Conservation (phyloP, 2,888 invertebrate species). For the Hartigia nigra region DNA sequence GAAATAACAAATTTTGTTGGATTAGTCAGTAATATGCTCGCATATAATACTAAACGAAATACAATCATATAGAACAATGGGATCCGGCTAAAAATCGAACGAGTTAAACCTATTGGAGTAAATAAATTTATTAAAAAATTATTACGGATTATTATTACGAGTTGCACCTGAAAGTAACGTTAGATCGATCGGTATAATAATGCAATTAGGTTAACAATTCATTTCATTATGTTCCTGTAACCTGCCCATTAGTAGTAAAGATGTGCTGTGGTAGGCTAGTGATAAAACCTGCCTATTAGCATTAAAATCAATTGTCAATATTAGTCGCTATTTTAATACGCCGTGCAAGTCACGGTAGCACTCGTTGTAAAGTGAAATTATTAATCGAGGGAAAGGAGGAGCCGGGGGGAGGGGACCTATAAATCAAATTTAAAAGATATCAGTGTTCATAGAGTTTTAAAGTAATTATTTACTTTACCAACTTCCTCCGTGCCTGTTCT, state of each 20-base stretch:
- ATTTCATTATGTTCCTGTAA: conserved; percentile 56
- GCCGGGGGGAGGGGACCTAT: conserved; percentile 37
- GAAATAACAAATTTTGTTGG: conserved; percentile 56
- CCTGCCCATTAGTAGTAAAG: conserved; percentile 43
- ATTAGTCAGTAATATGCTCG: conserved; percentile 53
- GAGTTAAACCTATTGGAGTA: conserved; percentile 63
- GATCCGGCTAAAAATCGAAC: conserved; percentile 56
- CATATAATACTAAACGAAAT: conserved; percentile 54
- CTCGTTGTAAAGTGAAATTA: conserved; percentile 26
- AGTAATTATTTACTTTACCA: background rate
- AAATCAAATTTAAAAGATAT: conserved; percentile 10
- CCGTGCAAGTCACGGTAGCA: conserved; percentile 48
- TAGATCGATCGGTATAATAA: conserved; percentile 53
- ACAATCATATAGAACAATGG: conserved; percentile 50
- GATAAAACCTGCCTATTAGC: conserved; percentile 19
- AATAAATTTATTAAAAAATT: conserved; percentile 55
- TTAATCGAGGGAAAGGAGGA: no score
- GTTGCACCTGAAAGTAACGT: conserved; percentile 65
- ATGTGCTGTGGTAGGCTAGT: conserved; percentile 23
- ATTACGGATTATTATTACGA: conserved; percentile 47
- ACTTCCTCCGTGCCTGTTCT: background rate
- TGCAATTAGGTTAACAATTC: conserved; percentile 41
- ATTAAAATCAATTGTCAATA: conserved; percentile 25
- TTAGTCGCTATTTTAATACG: conserved; percentile 27
- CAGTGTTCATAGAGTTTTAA: background rate